These are phyloP conservation scores for Melanostigma gelatinosum DNA, from an alignment of 2,113 vertebrate genomes.

Conservation along the genomic window DNA sequence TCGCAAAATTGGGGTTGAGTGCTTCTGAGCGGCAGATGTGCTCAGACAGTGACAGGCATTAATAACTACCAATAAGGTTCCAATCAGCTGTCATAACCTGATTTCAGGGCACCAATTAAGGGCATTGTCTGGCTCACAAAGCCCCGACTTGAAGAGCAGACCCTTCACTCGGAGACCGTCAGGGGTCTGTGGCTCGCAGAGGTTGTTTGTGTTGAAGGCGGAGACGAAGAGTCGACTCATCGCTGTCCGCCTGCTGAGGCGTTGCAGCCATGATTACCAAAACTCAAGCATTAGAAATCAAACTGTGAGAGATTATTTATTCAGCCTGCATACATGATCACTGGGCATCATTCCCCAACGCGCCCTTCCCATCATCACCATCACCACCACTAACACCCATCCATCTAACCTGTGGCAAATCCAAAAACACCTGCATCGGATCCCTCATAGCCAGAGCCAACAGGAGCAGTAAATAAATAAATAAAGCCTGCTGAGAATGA, in stretches of 20 bases:
- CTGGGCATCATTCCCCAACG: constrained; percentile 7
- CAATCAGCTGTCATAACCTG: constrained; percentile 55
- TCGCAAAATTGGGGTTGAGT: constrained; percentile 12
- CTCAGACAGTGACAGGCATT: constrained; percentile 19
- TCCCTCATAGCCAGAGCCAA: constrained; percentile 29
- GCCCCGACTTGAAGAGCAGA: constrained; percentile 49
- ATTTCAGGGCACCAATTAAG: constrained; percentile 57
- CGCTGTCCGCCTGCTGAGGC: constrained; percentile 46
- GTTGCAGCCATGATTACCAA: constrained; percentile 58
- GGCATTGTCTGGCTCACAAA: constrained; percentile 36
- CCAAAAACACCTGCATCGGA: constrained; percentile 59
- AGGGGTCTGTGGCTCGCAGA: constrained; percentile 52
- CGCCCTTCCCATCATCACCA: constrained; percentile 18
- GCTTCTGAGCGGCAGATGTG: constrained; percentile 25
- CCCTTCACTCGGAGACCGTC: constrained; percentile 48
- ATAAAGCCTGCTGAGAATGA: constrained; percentile 35
- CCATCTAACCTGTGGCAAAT: constrained; percentile 70
- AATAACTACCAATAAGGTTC: constrained; percentile 25
- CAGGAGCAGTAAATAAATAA: not conserved
- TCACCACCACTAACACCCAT: constrained; percentile 39
- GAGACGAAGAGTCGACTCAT: constrained; percentile 30
- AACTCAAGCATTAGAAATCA: constrained; percentile 51
- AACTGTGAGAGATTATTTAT: constrained; percentile 38
- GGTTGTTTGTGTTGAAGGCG: constrained; percentile 47
- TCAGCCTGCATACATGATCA: constrained; percentile 61